These are phyloP conservation scores for Julus scandinavius DNA, from an alignment of 2,888 invertebrate genomes.

Conservation along the genomic window DNA sequence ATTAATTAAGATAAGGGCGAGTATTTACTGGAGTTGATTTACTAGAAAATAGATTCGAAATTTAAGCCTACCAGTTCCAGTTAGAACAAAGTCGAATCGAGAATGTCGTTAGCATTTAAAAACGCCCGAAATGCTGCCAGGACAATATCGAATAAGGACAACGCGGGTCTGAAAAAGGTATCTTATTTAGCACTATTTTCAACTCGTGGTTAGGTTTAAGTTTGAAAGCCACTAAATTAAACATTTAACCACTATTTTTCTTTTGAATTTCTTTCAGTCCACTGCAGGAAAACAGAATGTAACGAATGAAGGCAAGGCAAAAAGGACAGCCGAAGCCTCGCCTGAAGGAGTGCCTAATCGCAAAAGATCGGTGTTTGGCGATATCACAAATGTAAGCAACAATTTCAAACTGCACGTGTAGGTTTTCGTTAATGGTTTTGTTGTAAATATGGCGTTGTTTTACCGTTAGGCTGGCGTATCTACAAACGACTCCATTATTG, in stretches of 20 bases:
- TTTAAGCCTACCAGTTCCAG: background rate
- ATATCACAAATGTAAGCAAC: slow-evolving; percentile 58
- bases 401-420: background rate
- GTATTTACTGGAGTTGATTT: background rate
- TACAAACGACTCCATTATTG: background rate
- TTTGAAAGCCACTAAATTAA: background rate
- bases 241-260: too few relatives aligned
- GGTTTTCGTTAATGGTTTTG: background rate
- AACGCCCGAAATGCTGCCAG: slow-evolving; percentile 10
- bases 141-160: slow-evolving; percentile 1
- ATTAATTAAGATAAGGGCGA: background rate
- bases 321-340: slow-evolving; percentile 57
- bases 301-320: slow-evolving; percentile 56
- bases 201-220: background rate
- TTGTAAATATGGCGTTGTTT: background rate
- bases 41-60: background rate
- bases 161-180: background rate
- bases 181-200: background rate
- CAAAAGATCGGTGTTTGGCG: slow-evolving; percentile 59
- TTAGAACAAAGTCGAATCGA: background rate
- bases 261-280: background rate
- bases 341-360: slow-evolving; percentile 56
- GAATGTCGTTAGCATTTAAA: slow-evolving; percentile 44
- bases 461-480: background rate
- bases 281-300: background rate